phyloP scores from a whole-genome alignment of 2,888 invertebrate species.

The Andrena haemorrhoa region DNA sequence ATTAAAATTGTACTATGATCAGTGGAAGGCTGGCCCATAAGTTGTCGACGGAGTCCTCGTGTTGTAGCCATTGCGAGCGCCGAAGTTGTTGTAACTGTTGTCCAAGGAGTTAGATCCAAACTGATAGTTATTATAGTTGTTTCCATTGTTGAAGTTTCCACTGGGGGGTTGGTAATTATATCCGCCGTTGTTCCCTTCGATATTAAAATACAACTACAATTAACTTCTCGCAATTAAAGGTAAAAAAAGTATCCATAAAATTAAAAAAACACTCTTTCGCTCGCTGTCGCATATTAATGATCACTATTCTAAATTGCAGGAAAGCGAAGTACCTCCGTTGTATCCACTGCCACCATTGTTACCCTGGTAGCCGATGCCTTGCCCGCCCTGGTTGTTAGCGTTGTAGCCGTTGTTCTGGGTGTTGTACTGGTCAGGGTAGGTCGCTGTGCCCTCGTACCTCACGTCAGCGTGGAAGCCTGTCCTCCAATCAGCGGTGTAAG shows the following conservation, averaged over 20 bases:
- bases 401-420: slow-evolving; percentile 81
- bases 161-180: slow-evolving; percentile 74
- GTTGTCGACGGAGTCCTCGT: slow-evolving; percentile 74
- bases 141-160: slow-evolving; percentile 70
- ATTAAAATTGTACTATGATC: slow-evolving; percentile 42
- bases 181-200: slow-evolving; percentile 73
- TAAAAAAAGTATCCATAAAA: too few relatives aligned
- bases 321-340: slow-evolving; percentile 58
- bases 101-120: slow-evolving; percentile 78
- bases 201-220: neutral
- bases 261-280: too few relatives aligned
- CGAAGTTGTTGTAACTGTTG: slow-evolving; percentile 73
- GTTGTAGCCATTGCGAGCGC: slow-evolving; percentile 75
- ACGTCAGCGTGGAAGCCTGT: slow-evolving; percentile 93
- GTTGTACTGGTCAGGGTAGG: slow-evolving; percentile 87
- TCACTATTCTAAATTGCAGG: neutral
- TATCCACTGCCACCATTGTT: slow-evolving; percentile 68
- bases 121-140: slow-evolving; percentile 75
- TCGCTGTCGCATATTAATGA: too few relatives aligned
- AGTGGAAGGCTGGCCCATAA: slow-evolving; percentile 82
- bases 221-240: neutral
- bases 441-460: slow-evolving; percentile 90
- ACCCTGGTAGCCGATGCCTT: slow-evolving; percentile 67
- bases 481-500: slow-evolving; percentile 92
- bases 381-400: slow-evolving; percentile 62